phyloP scores from a whole-genome alignment of 2,888 invertebrate genomes.

The Cryptocheilus praepositus region DNA sequence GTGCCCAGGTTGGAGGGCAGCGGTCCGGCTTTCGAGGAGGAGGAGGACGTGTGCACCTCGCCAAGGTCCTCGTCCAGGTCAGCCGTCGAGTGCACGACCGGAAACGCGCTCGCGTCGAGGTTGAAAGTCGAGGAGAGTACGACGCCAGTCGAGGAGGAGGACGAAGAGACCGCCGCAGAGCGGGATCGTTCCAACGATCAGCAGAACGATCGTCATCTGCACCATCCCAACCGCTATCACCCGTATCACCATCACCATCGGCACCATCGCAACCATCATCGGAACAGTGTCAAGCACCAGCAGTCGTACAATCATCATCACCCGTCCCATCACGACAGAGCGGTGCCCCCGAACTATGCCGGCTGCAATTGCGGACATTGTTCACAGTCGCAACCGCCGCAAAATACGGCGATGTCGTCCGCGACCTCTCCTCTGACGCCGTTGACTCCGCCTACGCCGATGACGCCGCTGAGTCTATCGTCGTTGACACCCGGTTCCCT shows the following conservation, averaged over 20 bases:
- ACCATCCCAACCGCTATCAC: slow-evolving; percentile 53
- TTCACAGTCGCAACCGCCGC: slow-evolving; percentile 47
- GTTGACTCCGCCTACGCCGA: slow-evolving; percentile 73
- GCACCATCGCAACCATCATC: slow-evolving; percentile 57
- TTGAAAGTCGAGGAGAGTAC: slow-evolving; percentile 54
- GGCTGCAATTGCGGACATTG: slow-evolving; percentile 67
- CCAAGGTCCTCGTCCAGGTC: slow-evolving; percentile 70
- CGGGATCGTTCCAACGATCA: slow-evolving; percentile 43
- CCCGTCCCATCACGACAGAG: slow-evolving; percentile 46
- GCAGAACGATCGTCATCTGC: slow-evolving; percentile 54
- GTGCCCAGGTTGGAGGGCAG: slow-evolving; percentile 77
- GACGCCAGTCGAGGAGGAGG: slow-evolving; percentile 51
- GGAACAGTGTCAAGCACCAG: slow-evolving; percentile 38
- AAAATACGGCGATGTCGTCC: slow-evolving; percentile 69
- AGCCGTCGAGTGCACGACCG: slow-evolving; percentile 76
- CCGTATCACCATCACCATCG: slow-evolving; percentile 54
- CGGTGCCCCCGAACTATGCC: slow-evolving; percentile 60
- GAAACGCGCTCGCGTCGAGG: slow-evolving; percentile 70
- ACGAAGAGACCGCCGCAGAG: too few species aligned
- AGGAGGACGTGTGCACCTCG: slow-evolving; percentile 70
- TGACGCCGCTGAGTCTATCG: slow-evolving; percentile 74
- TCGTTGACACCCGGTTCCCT: slow-evolving; percentile 77
- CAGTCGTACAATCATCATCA: slow-evolving; percentile 51
- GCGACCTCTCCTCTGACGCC: slow-evolving; percentile 77
- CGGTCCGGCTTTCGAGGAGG: slow-evolving; percentile 62